These are phyloP conservation scores for Pomacea canaliculata DNA, from an alignment of 2,888 invertebrate genomes.

Conservation along the genomic window DNA sequence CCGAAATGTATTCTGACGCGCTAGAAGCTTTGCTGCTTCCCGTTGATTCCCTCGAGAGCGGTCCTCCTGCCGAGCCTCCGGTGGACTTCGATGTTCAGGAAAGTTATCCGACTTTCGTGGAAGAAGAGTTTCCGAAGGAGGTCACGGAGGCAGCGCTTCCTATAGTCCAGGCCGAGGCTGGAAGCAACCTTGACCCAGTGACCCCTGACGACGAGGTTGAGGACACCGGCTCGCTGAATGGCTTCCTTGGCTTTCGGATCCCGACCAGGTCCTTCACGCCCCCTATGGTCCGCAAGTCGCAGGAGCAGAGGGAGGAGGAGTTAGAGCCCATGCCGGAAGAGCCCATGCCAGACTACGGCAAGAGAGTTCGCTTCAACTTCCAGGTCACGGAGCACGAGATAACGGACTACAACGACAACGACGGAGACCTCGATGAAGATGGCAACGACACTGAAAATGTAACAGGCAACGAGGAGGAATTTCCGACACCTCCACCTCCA, in stretches of 20 bases:
- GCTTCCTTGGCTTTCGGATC: neutral
- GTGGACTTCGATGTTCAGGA: conserved; percentile 11
- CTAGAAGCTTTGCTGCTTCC: neutral
- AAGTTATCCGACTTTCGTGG: neutral
- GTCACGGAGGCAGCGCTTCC: neutral
- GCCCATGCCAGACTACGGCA: conserved; percentile 52
- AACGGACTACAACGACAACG: neutral
- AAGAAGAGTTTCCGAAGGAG: neutral
- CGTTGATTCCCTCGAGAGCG: neutral
- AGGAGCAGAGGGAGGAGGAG: conserved; percentile 1
- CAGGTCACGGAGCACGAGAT: conserved; percentile 37
- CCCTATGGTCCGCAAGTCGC: neutral
- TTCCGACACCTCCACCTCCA: neutral
- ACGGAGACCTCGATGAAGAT: neutral
- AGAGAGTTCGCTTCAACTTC: conserved; percentile 48
- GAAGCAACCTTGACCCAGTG: neutral
- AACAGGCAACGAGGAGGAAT: neutral
- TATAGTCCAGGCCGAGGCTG: neutral
- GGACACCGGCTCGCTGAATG: conserved; percentile 1
- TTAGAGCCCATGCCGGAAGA: conserved; percentile 32
- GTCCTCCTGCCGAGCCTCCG: neutral
- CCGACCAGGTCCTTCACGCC: neutral
- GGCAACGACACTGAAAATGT: neutral
- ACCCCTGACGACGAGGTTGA: neutral
- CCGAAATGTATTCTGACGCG: neutral